Evolutionary conservation across 2,888 invertebrate genomes (phyloP).

Genomic region (Parnassius mnemosyne): DNA sequence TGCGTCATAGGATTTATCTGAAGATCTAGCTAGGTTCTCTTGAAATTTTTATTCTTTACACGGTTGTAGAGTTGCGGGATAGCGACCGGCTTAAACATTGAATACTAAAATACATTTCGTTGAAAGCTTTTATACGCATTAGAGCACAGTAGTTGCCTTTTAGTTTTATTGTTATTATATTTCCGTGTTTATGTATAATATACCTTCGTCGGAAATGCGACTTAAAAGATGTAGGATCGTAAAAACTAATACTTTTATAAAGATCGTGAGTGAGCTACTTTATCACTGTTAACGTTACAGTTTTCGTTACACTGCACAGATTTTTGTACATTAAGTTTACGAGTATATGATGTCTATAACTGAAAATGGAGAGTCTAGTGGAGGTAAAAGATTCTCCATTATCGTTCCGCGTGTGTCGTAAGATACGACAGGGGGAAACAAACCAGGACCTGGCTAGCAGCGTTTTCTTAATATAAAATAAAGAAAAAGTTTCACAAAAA

Average conservation of each 20-base stretch:
- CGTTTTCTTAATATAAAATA: no score
- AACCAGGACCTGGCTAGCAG: no score
- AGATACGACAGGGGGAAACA: no score
- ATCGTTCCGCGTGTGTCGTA: no score
- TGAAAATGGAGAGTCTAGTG: no score
- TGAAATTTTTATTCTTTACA: conserved; percentile 28
- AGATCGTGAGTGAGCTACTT: conserved; percentile 1
- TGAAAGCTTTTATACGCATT: conserved; percentile 22
- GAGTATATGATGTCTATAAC: background rate
- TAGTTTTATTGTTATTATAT: conserved; percentile 29
- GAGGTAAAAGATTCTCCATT: no score
- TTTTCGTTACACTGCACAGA: conserved; percentile 8
- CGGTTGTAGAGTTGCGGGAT: conserved; percentile 13
- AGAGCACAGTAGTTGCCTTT: conserved; percentile 13
- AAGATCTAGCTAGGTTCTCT: conserved; percentile 24
- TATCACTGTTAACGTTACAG: conserved; percentile 6
- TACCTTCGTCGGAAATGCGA: background rate
- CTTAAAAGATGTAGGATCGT: conserved; percentile 18
- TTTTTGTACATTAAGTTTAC: conserved; percentile 7
- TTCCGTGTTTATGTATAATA: conserved; percentile 21
- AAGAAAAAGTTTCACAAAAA: no score
- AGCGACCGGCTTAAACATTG: conserved; percentile 16
- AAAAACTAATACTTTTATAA: conserved; percentile 21
- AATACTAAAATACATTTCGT: conserved; percentile 16
- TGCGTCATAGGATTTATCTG: conserved; percentile 26